Base-by-base conservation (phyloP, 53 echinoderm and acorn worm genomes). In the Echinarachnius parma region DNA sequence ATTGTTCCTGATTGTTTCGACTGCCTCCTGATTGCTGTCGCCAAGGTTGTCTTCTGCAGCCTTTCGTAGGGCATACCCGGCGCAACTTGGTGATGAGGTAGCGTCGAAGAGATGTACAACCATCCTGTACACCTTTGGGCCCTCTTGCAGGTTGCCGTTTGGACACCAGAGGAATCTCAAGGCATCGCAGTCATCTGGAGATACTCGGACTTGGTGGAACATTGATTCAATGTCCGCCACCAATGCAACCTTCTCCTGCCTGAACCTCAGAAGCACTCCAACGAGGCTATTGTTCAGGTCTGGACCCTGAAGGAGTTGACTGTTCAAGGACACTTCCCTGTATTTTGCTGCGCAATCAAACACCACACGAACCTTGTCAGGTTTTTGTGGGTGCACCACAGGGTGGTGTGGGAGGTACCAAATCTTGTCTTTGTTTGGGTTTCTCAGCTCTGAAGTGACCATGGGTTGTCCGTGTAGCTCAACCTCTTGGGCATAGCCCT, bases 351-450 rank as follows among this genome's bases (percentile, higher is more conserved):
- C 75, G 39, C 86, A 81, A 66, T 91, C 86, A 55, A 64, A 86
- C 33, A 86, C 86, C n/a, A 91, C 83, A n/a, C 86, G 60, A 9
- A 80, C 50, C 37, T 87, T 86, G n/a, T n/a, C n/a, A 2, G 62
- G 60, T 47, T 86, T 86, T 36, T 57, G 58, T 0, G 81, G 81
- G 35, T 86, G 81, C 3, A 28, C 19, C 4, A 81, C 77, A 15
- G 77, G 77, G 22, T 86, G 86, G 21, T 86, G 86, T 10, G 86
- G 86, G 5, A 86, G 44, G 52, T 60, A 86, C 86, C 86, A 86
- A 3, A 31, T 46, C 54, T 33, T 33, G 4, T 62, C 70, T 22
- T 66, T n/a, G n/a, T n/a, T n/a, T n/a, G n/a, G n/a, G n/a, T n/a
- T n/a, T n/a, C n/a, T n/a, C n/a, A n/a, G n/a, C n/a, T n/a, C n/a